Conservation (phyloP, 2,113 vertebrate genomes). For the Hemibagrus wyckioides region DNA sequence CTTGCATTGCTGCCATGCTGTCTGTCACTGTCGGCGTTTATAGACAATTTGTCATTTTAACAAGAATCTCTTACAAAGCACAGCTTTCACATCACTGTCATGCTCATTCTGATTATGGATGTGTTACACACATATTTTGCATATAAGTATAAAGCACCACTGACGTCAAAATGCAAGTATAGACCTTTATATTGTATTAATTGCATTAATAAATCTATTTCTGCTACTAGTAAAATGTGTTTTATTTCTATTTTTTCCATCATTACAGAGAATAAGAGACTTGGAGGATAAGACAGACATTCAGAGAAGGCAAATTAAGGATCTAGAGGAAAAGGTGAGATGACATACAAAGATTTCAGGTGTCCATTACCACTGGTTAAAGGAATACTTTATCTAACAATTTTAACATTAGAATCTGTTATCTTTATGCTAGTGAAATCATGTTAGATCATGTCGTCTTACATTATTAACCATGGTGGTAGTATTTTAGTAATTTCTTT, state of each 20-base stretch:
- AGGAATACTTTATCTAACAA: neutral
- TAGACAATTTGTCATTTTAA: too few species aligned
- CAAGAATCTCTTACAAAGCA: too few species aligned
- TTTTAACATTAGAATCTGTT: neutral
- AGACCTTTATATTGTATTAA: neutral
- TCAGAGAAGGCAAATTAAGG: conserved; percentile 98
- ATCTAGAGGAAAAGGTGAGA: conserved; percentile 95
- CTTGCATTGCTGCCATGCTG: too few species aligned
- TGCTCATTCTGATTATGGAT: neutral
- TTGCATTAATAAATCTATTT: neutral
- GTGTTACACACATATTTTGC: neutral
- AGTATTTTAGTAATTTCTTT: neutral
- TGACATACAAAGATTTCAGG: neutral
- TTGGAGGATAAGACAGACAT: conserved; percentile 98
- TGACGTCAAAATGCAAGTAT: neutral
- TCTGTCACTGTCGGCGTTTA: too few species aligned
- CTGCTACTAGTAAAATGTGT: neutral
- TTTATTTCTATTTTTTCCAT: neutral
- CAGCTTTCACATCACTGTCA: too few species aligned
- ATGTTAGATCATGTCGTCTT: neutral
- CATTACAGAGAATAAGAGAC: conserved; percentile 91
- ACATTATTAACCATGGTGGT: neutral
- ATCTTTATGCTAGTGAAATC: neutral
- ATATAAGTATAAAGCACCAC: neutral
- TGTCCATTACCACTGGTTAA: neutral